Evolutionary conservation across 1,140 invertebrate species (phyloP).

Genomic region (Eriosoma lanigerum): DNA sequence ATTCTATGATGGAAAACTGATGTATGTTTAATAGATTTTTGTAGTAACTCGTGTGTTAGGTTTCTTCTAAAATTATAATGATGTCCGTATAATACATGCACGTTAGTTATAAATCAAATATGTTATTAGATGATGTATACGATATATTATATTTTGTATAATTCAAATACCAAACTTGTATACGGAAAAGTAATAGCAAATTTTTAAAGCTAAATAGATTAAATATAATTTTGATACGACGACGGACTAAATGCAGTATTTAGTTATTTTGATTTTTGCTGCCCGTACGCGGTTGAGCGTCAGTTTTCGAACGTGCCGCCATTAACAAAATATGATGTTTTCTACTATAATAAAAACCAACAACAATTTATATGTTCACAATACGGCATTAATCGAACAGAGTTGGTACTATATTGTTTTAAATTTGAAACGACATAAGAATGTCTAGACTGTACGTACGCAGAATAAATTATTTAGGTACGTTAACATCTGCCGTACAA

Average conservation of each 20-base stretch:
- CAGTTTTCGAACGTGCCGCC: neutral
- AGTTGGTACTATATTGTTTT: neutral
- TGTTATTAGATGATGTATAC: too few relatives aligned
- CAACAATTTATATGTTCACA: neutral
- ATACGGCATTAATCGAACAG: neutral
- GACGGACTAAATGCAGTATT: too few relatives aligned
- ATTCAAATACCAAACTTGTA: neutral
- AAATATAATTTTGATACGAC: too few relatives aligned
- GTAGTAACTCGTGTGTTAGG: neutral
- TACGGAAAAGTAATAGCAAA: neutral
- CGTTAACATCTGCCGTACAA: neutral
- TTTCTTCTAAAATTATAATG: neutral
- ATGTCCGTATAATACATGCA: neutral
- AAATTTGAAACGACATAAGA: neutral
- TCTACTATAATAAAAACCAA: neutral
- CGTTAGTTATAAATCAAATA: neutral
- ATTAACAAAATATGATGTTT: neutral
- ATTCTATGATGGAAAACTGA: constrained; percentile 36
- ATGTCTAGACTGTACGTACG: neutral
- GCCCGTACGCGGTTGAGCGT: neutral
- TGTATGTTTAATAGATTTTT: constrained; percentile 30
- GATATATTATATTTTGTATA: neutral
- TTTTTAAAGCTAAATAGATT: neutral
- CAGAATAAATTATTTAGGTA: neutral
- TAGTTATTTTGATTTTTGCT: too few relatives aligned